These are phyloP conservation scores for Pygoscelis adeliae DNA, from an alignment of 2,113 vertebrate genomes.

Conservation along the genomic window DNA sequence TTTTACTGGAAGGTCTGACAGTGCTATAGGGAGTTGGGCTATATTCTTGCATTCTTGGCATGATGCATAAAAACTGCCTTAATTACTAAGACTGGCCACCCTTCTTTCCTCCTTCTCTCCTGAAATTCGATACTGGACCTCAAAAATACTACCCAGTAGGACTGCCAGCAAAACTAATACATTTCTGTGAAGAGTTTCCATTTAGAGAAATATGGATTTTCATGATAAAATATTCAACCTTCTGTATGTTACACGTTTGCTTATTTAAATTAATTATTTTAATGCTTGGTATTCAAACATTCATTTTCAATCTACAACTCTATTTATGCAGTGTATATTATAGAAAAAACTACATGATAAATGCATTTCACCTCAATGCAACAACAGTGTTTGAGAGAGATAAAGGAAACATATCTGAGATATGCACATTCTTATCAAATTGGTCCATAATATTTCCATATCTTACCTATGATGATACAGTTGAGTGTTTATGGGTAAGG, in stretches of 20 bases:
- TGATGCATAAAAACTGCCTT: not conserved
- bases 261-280: not conserved
- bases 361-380: not conserved
- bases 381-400: not conserved
- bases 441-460: not conserved
- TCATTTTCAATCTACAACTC: not conserved
- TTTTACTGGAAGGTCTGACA: not conserved
- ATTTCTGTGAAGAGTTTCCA: not conserved
- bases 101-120: not conserved
- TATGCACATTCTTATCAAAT: not conserved
- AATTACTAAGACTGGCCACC: not conserved
- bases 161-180: not conserved
- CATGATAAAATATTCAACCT: not conserved
- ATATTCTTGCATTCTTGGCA: not conserved
- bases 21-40: rapidly evolving
- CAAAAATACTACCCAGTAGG: not conserved
- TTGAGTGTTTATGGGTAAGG: no score
- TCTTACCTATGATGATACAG: not conserved
- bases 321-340: not conserved
- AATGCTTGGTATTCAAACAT: not conserved
- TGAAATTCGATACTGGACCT: not conserved
- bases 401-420: not conserved
- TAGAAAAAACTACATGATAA: not conserved
- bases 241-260: not conserved
- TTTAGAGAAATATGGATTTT: not conserved